These are phyloP conservation scores for Albula glossodonta DNA, from an alignment of 2,113 vertebrate genomes.

Conservation along the genomic window DNA sequence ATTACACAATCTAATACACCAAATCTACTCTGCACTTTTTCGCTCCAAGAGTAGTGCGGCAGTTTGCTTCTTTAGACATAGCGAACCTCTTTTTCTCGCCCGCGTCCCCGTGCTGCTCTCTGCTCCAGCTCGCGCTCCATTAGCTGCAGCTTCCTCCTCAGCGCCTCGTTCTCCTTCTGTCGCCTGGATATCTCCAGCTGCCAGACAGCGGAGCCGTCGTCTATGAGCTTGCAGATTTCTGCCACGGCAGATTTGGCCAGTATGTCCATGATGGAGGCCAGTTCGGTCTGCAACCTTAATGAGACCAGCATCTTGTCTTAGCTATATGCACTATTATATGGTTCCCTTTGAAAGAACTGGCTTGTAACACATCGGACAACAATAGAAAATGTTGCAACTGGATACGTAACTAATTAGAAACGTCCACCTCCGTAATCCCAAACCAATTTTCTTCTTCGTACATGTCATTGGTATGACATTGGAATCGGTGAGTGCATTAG, in stretches of 20 bases:
- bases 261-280: constrained; percentile 66
- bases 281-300: constrained; percentile 55
- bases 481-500: background rate
- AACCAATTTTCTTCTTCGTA: background rate
- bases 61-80: background rate
- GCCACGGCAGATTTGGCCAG: constrained; percentile 61
- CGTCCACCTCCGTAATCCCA: background rate
- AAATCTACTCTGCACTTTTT: too few species aligned
- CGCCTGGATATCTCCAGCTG: constrained; percentile 59
- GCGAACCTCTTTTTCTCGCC: constrained; percentile 41
- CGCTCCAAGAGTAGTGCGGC: too few species aligned
- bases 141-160: constrained; percentile 62
- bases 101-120: constrained; percentile 51
- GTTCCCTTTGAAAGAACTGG: background rate
- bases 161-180: constrained; percentile 61
- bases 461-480: background rate
- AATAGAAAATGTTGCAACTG: background rate
- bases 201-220: constrained; percentile 55
- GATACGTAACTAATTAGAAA: background rate
- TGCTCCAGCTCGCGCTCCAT: constrained; percentile 59
- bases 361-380: background rate
- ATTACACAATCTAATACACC: background rate
- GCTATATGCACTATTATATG: background rate
- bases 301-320: background rate
- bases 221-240: constrained; percentile 65